phyloP scores from a whole-genome alignment of 2,113 vertebrate species.

The Ivindomyrus marchei region DNA sequence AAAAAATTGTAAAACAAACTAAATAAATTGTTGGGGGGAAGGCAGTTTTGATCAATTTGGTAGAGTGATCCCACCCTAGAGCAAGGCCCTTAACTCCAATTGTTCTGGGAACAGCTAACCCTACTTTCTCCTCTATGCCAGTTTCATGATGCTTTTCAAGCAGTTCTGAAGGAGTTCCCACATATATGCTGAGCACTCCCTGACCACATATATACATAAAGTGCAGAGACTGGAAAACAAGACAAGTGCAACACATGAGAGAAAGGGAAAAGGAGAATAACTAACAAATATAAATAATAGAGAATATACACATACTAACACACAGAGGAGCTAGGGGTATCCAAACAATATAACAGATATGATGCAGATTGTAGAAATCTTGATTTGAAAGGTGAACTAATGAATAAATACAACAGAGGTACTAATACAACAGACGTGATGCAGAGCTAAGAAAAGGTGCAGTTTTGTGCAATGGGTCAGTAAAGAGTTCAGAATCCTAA shows the following conservation, averaged over 20 bases:
- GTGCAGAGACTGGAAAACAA: background rate
- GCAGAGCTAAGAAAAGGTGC: no score
- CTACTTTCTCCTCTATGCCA: background rate
- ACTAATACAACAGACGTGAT: no score
- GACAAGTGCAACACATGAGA: background rate
- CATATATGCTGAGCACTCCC: background rate
- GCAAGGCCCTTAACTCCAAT: background rate
- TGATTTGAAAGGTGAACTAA: background rate
- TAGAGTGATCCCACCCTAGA: background rate
- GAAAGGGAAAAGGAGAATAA: no score
- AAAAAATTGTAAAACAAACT: background rate
- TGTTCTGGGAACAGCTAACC: background rate
- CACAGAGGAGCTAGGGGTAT: no score
- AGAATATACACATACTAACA: background rate
- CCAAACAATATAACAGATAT: background rate
- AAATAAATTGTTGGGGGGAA: no score
- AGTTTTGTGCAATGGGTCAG: no score
- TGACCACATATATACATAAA: background rate
- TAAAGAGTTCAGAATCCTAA: background rate
- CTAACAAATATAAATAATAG: no score
- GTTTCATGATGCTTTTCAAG: background rate
- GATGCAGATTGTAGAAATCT: background rate
- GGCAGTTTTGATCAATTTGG: background rate
- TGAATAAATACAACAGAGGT: background rate
- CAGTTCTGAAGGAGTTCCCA: background rate